Percentiles rank a stretch among this genome's conserved stretches.
These are phyloP conservation scores for Ciconia nigra DNA, from an alignment of 2,797 vertebrate genomes.

Conservation along the genomic window DNA sequence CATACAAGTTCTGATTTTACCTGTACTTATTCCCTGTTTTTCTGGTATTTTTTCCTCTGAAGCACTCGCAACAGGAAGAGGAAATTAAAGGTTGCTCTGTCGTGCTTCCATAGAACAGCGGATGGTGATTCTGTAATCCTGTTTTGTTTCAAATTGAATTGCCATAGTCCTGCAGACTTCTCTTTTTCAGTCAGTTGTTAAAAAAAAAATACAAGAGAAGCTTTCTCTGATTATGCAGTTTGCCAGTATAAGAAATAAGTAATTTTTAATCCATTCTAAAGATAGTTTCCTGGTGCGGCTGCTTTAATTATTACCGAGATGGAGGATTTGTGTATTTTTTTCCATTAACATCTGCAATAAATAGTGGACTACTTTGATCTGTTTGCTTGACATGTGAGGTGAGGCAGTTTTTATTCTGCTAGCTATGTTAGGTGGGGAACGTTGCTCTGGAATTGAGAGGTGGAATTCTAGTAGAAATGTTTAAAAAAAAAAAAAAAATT, in stretches of 20 bases:
- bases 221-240: neutral
- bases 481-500: neutral
- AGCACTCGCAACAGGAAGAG: neutral
- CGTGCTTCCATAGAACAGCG: neutral
- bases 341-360: neutral
- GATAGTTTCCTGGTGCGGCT: neutral
- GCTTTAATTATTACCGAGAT: neutral
- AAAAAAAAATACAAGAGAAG: neutral
- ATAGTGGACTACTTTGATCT: neutral
- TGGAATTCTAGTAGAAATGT: neutral
- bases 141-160: neutral
- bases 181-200: neutral
- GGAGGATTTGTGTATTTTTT: neutral
- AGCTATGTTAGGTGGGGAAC: neutral
- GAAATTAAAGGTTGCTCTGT: neutral
- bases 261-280: slow-evolving; percentile 18
- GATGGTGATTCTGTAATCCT: neutral
- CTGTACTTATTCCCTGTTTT: neutral
- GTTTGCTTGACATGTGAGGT: neutral
- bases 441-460: neutral
- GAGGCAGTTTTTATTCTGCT: neutral
- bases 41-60: neutral
- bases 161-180: neutral
- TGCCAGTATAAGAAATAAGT: neutral
- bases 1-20: neutral